Evolutionary conservation across 2,113 vertebrate species (phyloP).

Genomic region (Larimichthys polyactis): DNA sequence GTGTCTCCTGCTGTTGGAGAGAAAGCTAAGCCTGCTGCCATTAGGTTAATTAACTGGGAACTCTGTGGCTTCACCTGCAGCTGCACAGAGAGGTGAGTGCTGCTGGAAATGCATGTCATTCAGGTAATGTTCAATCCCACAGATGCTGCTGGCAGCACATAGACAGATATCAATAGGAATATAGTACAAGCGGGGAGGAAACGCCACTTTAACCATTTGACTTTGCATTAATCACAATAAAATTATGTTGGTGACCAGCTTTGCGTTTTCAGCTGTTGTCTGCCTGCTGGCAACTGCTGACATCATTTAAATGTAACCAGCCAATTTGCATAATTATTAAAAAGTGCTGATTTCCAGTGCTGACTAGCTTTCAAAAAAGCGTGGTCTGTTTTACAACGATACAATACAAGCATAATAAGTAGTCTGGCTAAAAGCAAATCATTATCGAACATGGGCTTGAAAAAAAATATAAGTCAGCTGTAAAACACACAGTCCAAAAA

Average conservation of each 20-base stretch:
- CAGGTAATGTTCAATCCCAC: conserved; percentile 35
- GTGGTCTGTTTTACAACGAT: not conserved
- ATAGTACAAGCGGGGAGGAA: too few species aligned
- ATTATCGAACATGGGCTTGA: not conserved
- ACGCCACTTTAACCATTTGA: not conserved
- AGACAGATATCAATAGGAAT: not conserved
- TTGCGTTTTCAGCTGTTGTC: conserved; percentile 20
- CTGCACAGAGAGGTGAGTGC: conserved; percentile 14
- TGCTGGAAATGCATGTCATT: conserved; percentile 27
- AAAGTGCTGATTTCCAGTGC: conserved; percentile 34
- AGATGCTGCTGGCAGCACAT: not conserved
- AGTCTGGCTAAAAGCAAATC: not conserved
- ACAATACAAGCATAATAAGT: not conserved
- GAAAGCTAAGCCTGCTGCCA: conserved; percentile 46
- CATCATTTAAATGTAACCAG: conserved; percentile 42
- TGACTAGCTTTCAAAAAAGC: conserved; percentile 5
- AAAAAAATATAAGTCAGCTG: conserved; percentile 1
- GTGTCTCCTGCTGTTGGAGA: conserved; percentile 26
- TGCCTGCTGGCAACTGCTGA: conserved; percentile 41
- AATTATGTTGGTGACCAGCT: not conserved
- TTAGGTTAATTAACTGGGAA: conserved; percentile 68
- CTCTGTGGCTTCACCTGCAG: conserved; percentile 44
- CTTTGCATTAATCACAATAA: conserved; percentile 20
- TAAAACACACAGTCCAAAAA: not conserved
- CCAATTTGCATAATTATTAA: conserved; percentile 57